phyloP scores from a whole-genome alignment of 2,113 vertebrate species.

The Turdus rufiventris region DNA sequence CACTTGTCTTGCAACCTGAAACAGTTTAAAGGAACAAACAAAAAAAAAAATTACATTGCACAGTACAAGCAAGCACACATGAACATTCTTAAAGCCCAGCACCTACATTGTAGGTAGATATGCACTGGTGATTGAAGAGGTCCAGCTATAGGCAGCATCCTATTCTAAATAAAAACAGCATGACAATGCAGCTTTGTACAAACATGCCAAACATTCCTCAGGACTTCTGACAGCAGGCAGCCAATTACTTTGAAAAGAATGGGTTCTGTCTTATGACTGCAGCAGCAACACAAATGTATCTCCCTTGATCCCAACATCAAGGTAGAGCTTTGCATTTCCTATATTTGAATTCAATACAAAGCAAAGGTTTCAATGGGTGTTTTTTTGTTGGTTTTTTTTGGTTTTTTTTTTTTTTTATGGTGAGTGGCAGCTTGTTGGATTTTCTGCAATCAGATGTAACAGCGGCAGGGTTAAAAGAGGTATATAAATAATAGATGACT shows the following conservation, averaged over 20 bases:
- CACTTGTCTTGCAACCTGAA: not conserved
- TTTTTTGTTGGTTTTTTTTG: not conserved
- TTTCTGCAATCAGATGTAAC: constrained; percentile 44
- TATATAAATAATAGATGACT: constrained; percentile 46
- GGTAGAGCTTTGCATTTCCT: constrained; percentile 66
- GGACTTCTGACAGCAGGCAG: constrained; percentile 72
- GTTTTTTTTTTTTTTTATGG: not conserved
- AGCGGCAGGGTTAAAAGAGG: constrained; percentile 22
- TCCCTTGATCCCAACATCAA: constrained; percentile 71
- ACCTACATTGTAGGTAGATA: not conserved
- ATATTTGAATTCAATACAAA: constrained; percentile 52
- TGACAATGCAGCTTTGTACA: constrained; percentile 28
- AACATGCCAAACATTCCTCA: constrained; percentile 62
- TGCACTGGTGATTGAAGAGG: not conserved
- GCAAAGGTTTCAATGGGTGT: not conserved
- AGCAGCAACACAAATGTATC: constrained; percentile 51
- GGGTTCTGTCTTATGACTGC: constrained; percentile 66
- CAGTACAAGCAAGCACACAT: not conserved
- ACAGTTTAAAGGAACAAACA: not conserved
- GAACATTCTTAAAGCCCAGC: not conserved
- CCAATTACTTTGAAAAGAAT: constrained; percentile 76
- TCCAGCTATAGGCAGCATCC: constrained; percentile 2
- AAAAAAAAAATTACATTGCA: not conserved
- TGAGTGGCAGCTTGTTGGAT: constrained; percentile 4
- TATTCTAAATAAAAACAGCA: constrained; percentile 52